Conservation (phyloP, 2,113 vertebrate genomes). For the Tachysurus fulvidraco region DNA sequence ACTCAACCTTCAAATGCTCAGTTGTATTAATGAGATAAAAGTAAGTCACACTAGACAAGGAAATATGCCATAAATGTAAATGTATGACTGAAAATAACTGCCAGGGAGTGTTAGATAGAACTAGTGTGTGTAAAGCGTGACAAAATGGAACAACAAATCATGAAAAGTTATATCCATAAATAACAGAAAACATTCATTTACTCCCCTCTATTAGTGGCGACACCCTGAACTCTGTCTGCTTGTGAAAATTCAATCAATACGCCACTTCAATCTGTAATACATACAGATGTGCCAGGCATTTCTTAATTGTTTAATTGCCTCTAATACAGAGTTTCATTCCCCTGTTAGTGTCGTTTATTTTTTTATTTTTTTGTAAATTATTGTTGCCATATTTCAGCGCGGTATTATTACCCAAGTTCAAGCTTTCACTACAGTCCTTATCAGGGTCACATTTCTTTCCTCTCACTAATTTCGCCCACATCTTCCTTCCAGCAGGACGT, state of each 20-base stretch:
- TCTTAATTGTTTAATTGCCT: neutral
- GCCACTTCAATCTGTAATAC: neutral
- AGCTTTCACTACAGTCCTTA: neutral
- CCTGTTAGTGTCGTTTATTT: neutral
- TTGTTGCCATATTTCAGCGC: neutral
- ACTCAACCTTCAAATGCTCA: no score
- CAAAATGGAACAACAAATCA: neutral
- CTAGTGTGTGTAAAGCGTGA: neutral
- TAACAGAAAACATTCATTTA: neutral
- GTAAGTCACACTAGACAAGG: no score
- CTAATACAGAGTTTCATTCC: neutral
- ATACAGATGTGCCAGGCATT: neutral
- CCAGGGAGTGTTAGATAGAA: neutral
- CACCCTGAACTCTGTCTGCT: neutral
- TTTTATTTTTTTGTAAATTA: neutral
- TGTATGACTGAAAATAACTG: neutral
- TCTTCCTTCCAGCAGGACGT: conserved; percentile 22
- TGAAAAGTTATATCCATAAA: neutral
- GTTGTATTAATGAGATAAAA: no score
- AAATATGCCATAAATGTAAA: no score
- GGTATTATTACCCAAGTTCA: neutral
- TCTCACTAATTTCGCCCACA: neutral
- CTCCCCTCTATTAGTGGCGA: neutral
- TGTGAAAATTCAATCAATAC: neutral
- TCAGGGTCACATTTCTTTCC: neutral